Percentiles rank a stretch among this genome's conserved stretches.
phyloP scores from a whole-genome alignment of 1,140 invertebrate species.

The Centruroides sculpturatus region DNA sequence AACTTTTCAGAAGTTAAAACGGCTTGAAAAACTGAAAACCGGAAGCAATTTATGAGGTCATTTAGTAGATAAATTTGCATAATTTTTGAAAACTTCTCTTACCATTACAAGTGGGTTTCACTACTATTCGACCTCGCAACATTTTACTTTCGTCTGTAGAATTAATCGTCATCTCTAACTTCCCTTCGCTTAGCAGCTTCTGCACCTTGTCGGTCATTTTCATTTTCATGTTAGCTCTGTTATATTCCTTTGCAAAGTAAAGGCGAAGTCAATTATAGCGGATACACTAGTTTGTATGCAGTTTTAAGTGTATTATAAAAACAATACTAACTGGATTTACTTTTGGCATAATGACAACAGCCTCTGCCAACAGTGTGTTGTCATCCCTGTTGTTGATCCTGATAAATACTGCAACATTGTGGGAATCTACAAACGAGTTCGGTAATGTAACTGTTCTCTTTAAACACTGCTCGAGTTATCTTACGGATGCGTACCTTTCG shows the following conservation, averaged over 20 bases:
- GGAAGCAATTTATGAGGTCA: neutral
- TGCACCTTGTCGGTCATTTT: constrained; percentile 7
- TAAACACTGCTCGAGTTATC: neutral
- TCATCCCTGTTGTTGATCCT: constrained; percentile 40
- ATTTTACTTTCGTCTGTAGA: constrained; percentile 4
- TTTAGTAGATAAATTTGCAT: neutral
- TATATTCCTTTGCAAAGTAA: constrained; percentile 1
- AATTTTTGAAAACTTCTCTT: neutral
- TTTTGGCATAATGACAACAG: constrained; percentile 35
- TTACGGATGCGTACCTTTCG: constrained; percentile 24
- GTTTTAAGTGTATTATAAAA: no score
- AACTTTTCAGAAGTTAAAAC: constrained; percentile 4
- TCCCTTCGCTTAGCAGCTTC: constrained; percentile 1
- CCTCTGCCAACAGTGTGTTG: constrained; percentile 52
- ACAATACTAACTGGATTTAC: constrained; percentile 22
- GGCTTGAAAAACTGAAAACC: constrained; percentile 15
- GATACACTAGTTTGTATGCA: no score
- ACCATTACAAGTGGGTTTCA: constrained; percentile 19
- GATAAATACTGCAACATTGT: constrained; percentile 49
- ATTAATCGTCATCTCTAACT: constrained; percentile 4
- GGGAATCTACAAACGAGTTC: constrained; percentile 30
- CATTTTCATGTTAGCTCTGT: constrained; percentile 10
- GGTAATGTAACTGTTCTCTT: neutral
- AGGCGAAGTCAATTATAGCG: no score
- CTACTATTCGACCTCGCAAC: constrained; percentile 11